phyloP scores from a whole-genome alignment of 2,113 vertebrate genomes.

The Carlito syrichta region DNA sequence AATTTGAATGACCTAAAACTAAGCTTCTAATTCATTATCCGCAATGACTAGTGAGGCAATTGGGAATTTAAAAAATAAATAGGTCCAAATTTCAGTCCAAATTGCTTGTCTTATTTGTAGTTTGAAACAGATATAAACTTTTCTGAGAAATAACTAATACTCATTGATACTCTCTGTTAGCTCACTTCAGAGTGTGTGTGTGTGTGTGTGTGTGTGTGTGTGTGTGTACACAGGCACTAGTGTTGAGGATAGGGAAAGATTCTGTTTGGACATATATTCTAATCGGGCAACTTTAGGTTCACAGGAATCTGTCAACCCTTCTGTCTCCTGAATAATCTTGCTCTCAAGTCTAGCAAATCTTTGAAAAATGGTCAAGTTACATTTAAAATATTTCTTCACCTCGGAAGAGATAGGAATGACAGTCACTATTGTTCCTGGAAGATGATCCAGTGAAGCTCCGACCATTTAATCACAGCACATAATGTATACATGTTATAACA shows the following conservation, averaged over 20 bases:
- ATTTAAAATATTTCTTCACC: neutral
- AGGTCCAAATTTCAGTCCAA: neutral
- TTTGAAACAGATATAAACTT: neutral
- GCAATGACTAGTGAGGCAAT: neutral
- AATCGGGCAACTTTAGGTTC: too few relatives aligned
- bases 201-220: too few relatives aligned
- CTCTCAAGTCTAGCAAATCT: neutral
- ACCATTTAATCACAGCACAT: neutral
- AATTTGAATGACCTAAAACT: neutral
- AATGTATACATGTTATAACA: neutral
- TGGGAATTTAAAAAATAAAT: neutral
- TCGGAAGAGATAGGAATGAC: neutral
- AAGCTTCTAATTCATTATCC: neutral
- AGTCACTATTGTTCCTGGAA: neutral
- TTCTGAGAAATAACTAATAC: neutral
- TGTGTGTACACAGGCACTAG: accelerated
- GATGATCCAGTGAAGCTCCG: too few relatives aligned
- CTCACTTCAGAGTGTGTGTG: too few relatives aligned
- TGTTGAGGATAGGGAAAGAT: neutral
- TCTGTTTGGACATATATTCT: accelerated
- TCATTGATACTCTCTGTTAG: neutral
- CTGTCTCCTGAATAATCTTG: neutral
- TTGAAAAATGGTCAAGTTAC: neutral
- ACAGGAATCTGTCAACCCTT: neutral
- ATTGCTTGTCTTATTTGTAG: neutral